Conservation (phyloP, 2,888 invertebrate genomes). For the Ormia ochracea region DNA sequence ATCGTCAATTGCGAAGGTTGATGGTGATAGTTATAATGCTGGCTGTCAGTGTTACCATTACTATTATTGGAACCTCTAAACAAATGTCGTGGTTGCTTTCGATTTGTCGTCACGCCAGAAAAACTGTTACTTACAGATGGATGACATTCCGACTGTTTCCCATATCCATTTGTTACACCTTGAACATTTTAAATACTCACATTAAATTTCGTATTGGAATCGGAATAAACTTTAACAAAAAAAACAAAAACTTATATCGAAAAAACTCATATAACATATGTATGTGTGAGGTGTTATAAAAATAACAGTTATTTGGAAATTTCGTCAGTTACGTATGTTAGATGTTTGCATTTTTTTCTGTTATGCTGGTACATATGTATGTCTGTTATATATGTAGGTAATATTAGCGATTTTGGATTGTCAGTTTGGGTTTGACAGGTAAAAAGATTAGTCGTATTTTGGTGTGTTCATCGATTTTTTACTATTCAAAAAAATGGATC, state of each 20-base stretch:
- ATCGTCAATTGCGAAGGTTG: conserved; percentile 73
- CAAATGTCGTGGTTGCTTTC: conserved; percentile 55
- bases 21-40: conserved; percentile 66
- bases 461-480: no score
- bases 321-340: no score
- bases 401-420: no score
- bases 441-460: no score
- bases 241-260: background rate
- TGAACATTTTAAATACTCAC: background rate
- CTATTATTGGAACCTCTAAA: conserved; percentile 21
- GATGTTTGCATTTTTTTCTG: no score
- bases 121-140: conserved; percentile 43
- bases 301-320: no score
- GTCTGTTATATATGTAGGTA: no score
- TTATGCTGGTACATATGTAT: no score
- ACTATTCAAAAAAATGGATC: no score
- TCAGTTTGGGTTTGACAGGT: no score
- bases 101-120: conserved; percentile 26
- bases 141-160: conserved; percentile 12
- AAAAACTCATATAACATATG: background rate
- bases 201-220: background rate
- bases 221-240: no score
- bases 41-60: conserved; percentile 21
- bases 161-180: conserved; percentile 17
- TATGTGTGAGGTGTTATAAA: no score